Percentiles rank a stretch among this genome's conserved stretches.
phyloP scores from a whole-genome alignment of 2,797 vertebrate genomes.

The Mus minutoides region DNA sequence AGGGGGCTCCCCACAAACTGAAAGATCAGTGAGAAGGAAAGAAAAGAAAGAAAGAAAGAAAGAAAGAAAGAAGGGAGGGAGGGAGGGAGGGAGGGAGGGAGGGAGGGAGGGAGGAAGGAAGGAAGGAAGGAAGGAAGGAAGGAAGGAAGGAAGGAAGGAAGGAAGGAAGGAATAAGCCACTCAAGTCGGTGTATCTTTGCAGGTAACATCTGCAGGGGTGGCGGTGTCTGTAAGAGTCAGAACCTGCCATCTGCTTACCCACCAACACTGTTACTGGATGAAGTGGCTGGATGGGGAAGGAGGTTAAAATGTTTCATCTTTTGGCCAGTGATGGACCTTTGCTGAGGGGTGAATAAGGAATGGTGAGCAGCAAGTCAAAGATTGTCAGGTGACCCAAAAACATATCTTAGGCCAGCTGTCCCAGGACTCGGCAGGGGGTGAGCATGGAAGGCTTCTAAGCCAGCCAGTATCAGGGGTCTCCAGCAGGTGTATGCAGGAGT shows the following conservation, averaged over 20 bases:
- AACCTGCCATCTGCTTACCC: no score
- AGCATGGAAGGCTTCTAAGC: no score
- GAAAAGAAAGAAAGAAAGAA: not conserved
- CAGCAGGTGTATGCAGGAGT: not conserved
- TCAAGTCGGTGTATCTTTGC: not conserved
- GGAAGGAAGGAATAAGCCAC: not conserved
- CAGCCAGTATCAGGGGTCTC: not conserved
- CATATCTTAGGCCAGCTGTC: not conserved
- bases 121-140: no score
- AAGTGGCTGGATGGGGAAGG: not conserved
- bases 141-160: no score
- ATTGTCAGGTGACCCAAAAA: not conserved
- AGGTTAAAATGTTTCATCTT: not conserved
- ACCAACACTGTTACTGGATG: accelerated
- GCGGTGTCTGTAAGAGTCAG: no score
- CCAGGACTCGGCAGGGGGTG: not conserved
- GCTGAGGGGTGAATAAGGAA: not conserved
- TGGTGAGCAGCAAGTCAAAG: not conserved
- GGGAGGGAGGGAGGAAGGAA: no score
- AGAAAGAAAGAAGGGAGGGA: not conserved
- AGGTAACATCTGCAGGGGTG: not conserved
- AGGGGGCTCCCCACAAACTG: not conserved
- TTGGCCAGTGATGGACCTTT: not conserved
- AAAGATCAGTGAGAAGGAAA: not conserved
- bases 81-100: no score